These are phyloP conservation scores for Flexamia atlantica DNA, from an alignment of 2,888 invertebrate genomes.

Conservation along the genomic window DNA sequence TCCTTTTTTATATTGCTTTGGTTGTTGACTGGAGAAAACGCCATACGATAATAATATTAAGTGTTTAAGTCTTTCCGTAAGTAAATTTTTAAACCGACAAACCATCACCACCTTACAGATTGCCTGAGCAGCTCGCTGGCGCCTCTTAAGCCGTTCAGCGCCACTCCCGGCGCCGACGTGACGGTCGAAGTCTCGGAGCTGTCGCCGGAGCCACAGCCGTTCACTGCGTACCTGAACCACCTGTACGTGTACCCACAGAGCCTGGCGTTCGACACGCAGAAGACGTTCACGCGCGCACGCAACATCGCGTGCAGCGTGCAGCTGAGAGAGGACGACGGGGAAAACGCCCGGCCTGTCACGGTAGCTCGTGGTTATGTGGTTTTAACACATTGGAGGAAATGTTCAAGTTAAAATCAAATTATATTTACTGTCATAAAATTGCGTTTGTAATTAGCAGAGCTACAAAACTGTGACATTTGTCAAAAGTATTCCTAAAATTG, in stretches of 20 bases:
- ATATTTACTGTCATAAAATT: too few relatives aligned
- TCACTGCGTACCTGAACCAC: slow-evolving; percentile 91
- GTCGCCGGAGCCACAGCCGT: slow-evolving; percentile 86
- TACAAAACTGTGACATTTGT: too few relatives aligned
- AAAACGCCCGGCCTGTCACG: slow-evolving; percentile 84
- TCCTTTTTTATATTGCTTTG: too few relatives aligned
- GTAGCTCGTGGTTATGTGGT: slow-evolving; percentile 77
- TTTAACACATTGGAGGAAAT: too few relatives aligned
- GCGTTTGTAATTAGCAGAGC: too few relatives aligned
- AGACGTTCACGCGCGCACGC: slow-evolving; percentile 93
- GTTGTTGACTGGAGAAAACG: too few relatives aligned
- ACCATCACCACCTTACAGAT: too few relatives aligned
- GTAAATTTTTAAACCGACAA: too few relatives aligned
- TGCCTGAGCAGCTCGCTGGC: slow-evolving; percentile 89
- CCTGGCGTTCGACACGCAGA: slow-evolving; percentile 94
- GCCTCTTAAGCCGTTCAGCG: slow-evolving; percentile 90
- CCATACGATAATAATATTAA: too few relatives aligned
- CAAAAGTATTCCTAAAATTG: too few relatives aligned
- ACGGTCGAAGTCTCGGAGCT: slow-evolving; percentile 93
- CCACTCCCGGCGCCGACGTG: slow-evolving; percentile 86
- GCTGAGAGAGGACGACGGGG: slow-evolving; percentile 89
- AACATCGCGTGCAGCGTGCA: slow-evolving; percentile 96
- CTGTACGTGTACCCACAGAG: slow-evolving; percentile 94
- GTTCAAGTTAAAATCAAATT: too few relatives aligned
- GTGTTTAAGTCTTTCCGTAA: too few relatives aligned